Percentiles rank a stretch among this genome's conserved stretches.
phyloP scores from a whole-genome alignment of 2,888 invertebrate genomes.

The Ditylenchus weischeri region DNA sequence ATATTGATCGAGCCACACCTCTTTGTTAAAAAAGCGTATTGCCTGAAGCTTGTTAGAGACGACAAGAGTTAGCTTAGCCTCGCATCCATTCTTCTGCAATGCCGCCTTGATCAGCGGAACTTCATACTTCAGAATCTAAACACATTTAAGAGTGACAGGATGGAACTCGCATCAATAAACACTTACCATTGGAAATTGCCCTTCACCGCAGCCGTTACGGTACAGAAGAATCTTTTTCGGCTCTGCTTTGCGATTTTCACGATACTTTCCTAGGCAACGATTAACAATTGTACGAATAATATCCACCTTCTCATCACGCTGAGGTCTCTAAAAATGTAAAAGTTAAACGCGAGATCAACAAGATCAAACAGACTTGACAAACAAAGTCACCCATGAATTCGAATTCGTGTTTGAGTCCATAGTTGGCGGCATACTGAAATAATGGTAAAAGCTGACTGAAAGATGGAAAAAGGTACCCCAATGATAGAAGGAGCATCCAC shows the following conservation, averaged over 20 bases:
- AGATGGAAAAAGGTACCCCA: conserved; percentile 30
- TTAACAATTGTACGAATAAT: conserved; percentile 16
- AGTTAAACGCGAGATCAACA: no score
- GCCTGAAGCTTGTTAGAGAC: conserved; percentile 46
- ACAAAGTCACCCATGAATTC: conserved; percentile 28
- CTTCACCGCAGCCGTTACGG: conserved; percentile 44
- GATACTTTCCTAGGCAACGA: conserved; percentile 17
- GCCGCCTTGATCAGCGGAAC: conserved; percentile 25
- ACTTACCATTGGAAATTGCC: conserved; percentile 18
- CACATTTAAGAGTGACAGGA: neutral
- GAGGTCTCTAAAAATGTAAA: conserved; percentile 13
- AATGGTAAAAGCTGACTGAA: neutral
- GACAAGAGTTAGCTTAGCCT: conserved; percentile 39
- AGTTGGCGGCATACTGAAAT: conserved; percentile 23
- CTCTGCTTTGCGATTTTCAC: conserved; percentile 9
- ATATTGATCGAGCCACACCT: conserved; percentile 11
- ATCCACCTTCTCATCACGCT: conserved; percentile 22
- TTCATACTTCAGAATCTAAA: conserved; percentile 31
- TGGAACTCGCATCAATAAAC: neutral
- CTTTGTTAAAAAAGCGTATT: conserved; percentile 32
- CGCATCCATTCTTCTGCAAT: conserved; percentile 6
- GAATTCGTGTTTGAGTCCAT: conserved; percentile 13
- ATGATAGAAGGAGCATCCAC: conserved; percentile 23
- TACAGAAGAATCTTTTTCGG: conserved; percentile 38
- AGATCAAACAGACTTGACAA: conserved; percentile 10